Conservation (phyloP, 2,797 vertebrate genomes). For the Alauda arvensis region DNA sequence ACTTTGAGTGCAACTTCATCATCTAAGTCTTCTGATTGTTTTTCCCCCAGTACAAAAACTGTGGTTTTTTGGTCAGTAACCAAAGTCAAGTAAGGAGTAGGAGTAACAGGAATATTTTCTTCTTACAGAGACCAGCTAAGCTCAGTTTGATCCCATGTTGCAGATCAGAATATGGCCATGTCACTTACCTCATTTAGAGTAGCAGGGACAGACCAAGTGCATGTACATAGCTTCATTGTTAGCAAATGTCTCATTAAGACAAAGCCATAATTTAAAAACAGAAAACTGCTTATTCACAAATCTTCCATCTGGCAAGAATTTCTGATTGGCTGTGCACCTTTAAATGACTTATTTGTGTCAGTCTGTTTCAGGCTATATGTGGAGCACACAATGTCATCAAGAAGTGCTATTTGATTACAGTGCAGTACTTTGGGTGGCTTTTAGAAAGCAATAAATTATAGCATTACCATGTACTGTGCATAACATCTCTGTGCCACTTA, state of each 20-base stretch:
- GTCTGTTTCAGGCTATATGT: constrained; percentile 1
- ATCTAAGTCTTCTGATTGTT: not conserved
- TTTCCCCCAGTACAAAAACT: not conserved
- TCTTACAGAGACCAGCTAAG: not conserved
- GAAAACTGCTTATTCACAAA: not conserved
- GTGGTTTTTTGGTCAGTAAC: not conserved
- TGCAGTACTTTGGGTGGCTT: constrained; percentile 28
- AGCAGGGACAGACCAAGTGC: not conserved
- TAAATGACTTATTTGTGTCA: constrained; percentile 10
- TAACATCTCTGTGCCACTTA: constrained; percentile 34
- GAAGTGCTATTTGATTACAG: constrained; percentile 44
- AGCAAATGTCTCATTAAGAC: not conserved
- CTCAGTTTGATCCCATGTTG: not conserved
- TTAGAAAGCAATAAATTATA: constrained; percentile 52
- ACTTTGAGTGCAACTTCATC: not conserved
- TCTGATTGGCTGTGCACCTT: constrained; percentile 11
- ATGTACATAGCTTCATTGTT: not conserved
- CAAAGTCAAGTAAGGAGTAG: not conserved
- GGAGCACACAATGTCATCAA: not conserved
- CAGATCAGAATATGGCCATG: not conserved
- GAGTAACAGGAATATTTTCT: not conserved
- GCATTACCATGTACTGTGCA: not conserved
- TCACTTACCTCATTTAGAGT: not conserved
- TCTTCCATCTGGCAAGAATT: not conserved
- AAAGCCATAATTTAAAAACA: not conserved